Evolutionary conservation across 2,888 invertebrate genomes (phyloP).

Genomic region (Drosophila formosana): DNA sequence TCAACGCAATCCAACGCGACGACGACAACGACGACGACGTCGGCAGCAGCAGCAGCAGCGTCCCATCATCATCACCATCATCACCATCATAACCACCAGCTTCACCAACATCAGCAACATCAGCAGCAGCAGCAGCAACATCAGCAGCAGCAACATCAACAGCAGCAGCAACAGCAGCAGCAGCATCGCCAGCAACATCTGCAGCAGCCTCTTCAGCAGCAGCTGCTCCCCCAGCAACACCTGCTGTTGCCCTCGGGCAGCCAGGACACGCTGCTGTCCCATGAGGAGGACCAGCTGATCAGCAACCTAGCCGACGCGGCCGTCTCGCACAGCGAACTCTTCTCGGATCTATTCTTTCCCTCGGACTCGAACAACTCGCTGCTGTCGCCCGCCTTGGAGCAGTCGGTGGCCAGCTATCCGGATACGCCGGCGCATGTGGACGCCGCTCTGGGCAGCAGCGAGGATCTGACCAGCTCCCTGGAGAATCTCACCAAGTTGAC

Average conservation of each 20-base stretch:
- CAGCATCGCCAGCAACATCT: conserved; percentile 80
- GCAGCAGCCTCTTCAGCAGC: conserved; percentile 72
- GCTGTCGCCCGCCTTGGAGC: conserved; percentile 76
- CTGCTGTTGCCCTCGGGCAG: conserved; percentile 47
- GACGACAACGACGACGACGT: conserved; percentile 65
- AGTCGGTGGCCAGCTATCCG: conserved; percentile 59
- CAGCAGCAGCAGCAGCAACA: conserved; percentile 70
- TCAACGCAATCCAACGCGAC: conserved; percentile 82
- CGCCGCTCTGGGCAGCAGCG: conserved; percentile 77
- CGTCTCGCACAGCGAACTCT: conserved; percentile 81
- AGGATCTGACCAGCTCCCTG: conserved; percentile 78
- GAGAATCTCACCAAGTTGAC: conserved; percentile 83
- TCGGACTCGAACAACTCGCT: conserved; percentile 84
- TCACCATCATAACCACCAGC: conserved; percentile 72
- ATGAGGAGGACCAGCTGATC: conserved; percentile 81
- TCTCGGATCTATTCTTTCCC: conserved; percentile 84
- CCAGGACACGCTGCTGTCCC: conserved; percentile 68
- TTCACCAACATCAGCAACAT: conserved; percentile 75
- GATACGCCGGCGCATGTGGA: conserved; percentile 63
- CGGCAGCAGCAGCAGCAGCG: conserved; percentile 44
- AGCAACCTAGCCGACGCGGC: conserved; percentile 77
- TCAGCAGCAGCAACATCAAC: conserved; percentile 75
- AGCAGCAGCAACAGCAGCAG: conserved; percentile 65
- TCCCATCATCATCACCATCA: conserved; percentile 77
- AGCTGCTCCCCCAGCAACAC: conserved; percentile 74